Evolutionary conservation across 1,140 invertebrate genomes (phyloP).

Genomic region (Drosophila parvula): DNA sequence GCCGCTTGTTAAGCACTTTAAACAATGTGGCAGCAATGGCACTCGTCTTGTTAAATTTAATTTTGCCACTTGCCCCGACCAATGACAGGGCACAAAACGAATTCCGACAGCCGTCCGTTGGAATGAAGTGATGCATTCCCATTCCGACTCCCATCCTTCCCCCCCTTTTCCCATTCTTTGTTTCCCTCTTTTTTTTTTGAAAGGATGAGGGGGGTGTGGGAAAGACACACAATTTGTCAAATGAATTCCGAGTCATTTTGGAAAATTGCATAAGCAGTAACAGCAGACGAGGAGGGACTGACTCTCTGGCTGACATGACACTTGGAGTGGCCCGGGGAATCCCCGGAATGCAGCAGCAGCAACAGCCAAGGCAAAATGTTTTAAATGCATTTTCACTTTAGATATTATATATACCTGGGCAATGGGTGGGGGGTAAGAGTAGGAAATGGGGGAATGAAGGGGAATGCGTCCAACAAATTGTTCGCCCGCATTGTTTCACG

Average conservation of each 20-base stretch:
- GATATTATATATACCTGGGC: conserved; percentile 56
- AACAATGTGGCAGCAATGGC: conserved; percentile 69
- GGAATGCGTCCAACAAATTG: conserved; percentile 34
- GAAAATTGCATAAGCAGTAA: conserved; percentile 69
- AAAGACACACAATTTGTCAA: conserved; percentile 73
- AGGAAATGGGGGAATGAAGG: not conserved
- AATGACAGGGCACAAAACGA: conserved; percentile 73
- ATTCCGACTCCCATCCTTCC: not conserved
- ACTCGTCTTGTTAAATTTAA: conserved; percentile 75
- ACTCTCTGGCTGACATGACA: conserved; percentile 54
- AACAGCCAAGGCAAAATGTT: conserved; percentile 39
- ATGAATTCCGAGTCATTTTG: conserved; percentile 77
- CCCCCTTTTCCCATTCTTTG: not conserved
- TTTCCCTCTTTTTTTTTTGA: not conserved
- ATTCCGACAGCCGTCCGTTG: conserved; percentile 44
- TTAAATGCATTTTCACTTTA: conserved; percentile 62
- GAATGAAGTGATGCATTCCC: conserved; percentile 36
- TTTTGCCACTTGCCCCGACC: conserved; percentile 79
- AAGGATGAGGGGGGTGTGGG: not conserved
- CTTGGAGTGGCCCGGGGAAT: conserved; percentile 30
- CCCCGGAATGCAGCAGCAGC: conserved; percentile 39
- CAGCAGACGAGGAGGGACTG: not conserved
- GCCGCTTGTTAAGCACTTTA: conserved; percentile 77
- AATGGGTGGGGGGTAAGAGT: not conserved
- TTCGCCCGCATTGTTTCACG: conserved; percentile 44